phyloP scores from a whole-genome alignment of 2,797 vertebrate species.

The Notolabrus celidotus region DNA sequence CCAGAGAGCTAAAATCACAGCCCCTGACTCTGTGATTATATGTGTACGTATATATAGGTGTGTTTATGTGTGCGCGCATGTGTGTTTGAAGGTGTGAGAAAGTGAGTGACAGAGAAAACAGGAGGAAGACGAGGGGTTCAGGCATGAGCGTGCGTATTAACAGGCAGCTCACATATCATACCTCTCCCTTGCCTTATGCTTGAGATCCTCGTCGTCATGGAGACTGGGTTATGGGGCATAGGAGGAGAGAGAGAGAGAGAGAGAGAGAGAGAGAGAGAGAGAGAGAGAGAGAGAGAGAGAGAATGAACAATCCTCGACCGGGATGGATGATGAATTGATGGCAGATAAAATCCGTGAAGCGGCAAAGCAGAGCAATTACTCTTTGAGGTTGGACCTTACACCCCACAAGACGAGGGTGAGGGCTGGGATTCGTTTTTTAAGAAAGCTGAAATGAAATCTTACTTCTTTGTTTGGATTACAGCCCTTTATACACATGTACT shows the following conservation, averaged over 20 bases:
- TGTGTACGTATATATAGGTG: slow-evolving; percentile 20
- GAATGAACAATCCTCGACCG: slow-evolving; percentile 45
- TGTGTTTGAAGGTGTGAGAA: slow-evolving; percentile 11
- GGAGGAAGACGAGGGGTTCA: slow-evolving; percentile 42
- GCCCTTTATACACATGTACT: neutral
- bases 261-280: too few relatives aligned
- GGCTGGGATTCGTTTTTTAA: neutral
- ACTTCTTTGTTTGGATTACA: slow-evolving; percentile 18
- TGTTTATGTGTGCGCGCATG: slow-evolving; percentile 6
- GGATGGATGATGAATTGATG: slow-evolving; percentile 55
- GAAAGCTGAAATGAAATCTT: neutral
- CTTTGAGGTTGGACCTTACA: neutral
- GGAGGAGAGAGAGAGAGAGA: slow-evolving; percentile 41
- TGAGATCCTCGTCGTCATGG: slow-evolving; percentile 86
- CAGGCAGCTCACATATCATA: slow-evolving; percentile 85
- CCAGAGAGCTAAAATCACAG: slow-evolving; percentile 49
- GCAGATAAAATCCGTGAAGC: slow-evolving; percentile 22
- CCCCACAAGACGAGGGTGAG: neutral
- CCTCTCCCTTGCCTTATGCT: slow-evolving; percentile 82
- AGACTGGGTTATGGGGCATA: slow-evolving; percentile 82
- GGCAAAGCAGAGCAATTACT: slow-evolving; percentile 10
- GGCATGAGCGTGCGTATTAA: slow-evolving; percentile 76
- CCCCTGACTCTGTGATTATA: slow-evolving; percentile 27
- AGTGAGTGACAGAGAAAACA: slow-evolving; percentile 14
- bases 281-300: too few relatives aligned